These are phyloP conservation scores for Crocidura indochinensis DNA, from an alignment of 2,797 vertebrate genomes.

Conservation along the genomic window DNA sequence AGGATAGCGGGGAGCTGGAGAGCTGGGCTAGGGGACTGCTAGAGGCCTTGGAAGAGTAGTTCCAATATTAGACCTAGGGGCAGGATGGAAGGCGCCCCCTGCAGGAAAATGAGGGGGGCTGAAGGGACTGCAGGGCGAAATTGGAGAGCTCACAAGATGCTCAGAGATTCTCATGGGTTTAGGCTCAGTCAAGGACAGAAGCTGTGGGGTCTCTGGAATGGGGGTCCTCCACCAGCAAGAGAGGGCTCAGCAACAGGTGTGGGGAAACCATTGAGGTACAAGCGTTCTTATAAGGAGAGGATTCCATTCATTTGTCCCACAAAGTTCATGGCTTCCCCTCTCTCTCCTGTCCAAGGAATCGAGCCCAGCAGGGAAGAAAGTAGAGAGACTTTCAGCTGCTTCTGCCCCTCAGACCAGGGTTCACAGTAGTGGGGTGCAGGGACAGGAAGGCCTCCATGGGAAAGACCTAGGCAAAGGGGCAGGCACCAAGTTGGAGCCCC, in stretches of 20 bases:
- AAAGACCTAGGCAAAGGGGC: not conserved
- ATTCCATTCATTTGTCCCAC: too few species aligned
- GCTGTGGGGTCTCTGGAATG: too few species aligned
- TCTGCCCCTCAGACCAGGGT: fast-evolving
- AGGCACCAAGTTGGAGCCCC: not conserved
- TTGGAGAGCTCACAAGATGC: not conserved
- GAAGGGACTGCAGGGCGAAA: not conserved
- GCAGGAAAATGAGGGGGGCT: not conserved
- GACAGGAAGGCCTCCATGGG: not conserved
- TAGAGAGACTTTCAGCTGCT: not conserved
- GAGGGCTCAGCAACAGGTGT: too few species aligned
- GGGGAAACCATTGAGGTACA: not conserved
- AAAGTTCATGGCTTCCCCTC: too few species aligned
- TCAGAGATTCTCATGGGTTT: not conserved
- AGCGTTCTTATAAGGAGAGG: not conserved
- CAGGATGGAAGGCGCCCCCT: not conserved
- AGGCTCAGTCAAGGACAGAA: not conserved
- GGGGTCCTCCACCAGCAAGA: too few species aligned
- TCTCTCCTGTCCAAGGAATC: too few species aligned
- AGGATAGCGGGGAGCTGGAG: not conserved
- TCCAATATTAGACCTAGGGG: not conserved
- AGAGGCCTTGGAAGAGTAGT: not conserved
- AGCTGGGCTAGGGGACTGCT: not conserved
- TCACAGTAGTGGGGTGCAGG: not conserved
- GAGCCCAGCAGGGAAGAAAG: not conserved